Percentiles rank a stretch among this genome's conserved stretches.
Conservation (phyloP, 2,888 invertebrate genomes). For the Drosophila anomalata region DNA sequence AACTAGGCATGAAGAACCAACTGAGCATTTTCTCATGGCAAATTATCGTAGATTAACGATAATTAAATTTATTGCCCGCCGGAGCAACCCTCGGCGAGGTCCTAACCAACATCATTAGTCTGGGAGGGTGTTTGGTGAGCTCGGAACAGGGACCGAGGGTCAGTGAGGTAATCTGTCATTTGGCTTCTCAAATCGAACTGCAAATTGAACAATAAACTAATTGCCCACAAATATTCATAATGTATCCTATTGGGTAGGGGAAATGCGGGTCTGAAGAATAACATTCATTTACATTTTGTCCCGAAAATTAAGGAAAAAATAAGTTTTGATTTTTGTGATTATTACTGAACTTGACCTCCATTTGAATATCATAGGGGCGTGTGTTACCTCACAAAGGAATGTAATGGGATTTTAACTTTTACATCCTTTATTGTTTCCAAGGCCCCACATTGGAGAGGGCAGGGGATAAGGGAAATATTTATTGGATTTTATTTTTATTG, state of each 20-base stretch:
- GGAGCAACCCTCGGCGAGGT: constrained; percentile 58
- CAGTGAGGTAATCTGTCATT: constrained; percentile 74
- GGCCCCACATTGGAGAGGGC: constrained; percentile 7
- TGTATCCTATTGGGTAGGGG: constrained; percentile 11
- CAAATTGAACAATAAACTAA: constrained; percentile 25
- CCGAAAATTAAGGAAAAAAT: constrained; percentile 39
- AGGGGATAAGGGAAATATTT: constrained; percentile 46
- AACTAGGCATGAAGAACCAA: constrained; percentile 5
- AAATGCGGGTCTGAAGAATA: constrained; percentile 36
- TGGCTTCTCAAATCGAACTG: constrained; percentile 26
- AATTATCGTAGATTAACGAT: constrained; percentile 80
- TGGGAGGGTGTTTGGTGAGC: constrained; percentile 13
- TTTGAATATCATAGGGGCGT: constrained; percentile 62
- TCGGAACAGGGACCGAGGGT: constrained; percentile 49
- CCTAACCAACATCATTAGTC: constrained; percentile 65
- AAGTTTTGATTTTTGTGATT: constrained; percentile 60
- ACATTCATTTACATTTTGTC: constrained; percentile 46
- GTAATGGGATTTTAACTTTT: constrained; percentile 33
- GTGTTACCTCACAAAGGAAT: constrained; percentile 19
- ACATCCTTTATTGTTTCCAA: constrained; percentile 59
- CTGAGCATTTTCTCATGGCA: constrained; percentile 75
- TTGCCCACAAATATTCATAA: constrained; percentile 8
- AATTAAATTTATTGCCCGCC: constrained; percentile 70
- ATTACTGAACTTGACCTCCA: constrained; percentile 73
- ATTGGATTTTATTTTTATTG: constrained; percentile 75